phyloP scores from a whole-genome alignment of 2,797 vertebrate species.

The Apogon hyalosoma region DNA sequence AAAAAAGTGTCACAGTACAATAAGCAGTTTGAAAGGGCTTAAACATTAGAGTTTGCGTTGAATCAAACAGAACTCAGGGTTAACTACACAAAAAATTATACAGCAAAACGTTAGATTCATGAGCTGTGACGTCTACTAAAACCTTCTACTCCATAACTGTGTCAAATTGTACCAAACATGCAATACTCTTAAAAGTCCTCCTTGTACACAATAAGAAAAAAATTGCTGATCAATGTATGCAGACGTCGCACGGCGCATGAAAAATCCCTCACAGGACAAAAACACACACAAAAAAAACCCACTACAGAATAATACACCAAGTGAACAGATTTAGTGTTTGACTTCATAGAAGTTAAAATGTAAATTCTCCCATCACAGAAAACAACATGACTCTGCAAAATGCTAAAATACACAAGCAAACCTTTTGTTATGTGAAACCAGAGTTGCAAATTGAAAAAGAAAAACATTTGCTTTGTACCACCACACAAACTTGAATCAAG shows the following conservation, averaged over 20 bases:
- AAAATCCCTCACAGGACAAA: constrained; percentile 12
- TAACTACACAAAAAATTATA: constrained; percentile 19
- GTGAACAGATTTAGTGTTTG: constrained; percentile 32
- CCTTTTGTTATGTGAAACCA: constrained; percentile 62
- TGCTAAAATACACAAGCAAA: constrained; percentile 56
- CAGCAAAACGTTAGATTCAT: constrained; percentile 26
- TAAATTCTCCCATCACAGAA: constrained; percentile 38
- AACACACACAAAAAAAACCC: constrained; percentile 44
- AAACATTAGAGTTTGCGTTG: not conserved
- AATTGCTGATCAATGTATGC: constrained; percentile 60
- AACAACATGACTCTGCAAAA: constrained; percentile 63
- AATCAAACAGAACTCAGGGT: constrained; percentile 2
- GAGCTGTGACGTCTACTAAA: constrained; percentile 39
- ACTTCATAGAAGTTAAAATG: constrained; percentile 22
- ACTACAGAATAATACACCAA: constrained; percentile 25
- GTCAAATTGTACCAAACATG: constrained; percentile 47
- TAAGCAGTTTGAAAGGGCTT: constrained; percentile 31
- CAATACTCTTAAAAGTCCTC: constrained; percentile 39
- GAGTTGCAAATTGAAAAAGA: constrained; percentile 58
- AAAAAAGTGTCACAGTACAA: constrained; percentile 36
- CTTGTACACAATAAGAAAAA: constrained; percentile 44
- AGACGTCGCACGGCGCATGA: constrained; percentile 38
- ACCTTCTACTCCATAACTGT: constrained; percentile 49
- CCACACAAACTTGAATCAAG: constrained; percentile 25
- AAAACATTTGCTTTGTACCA: constrained; percentile 15